A percentile compares a stretch with the other conserved stretches of the same genome.
Evolutionary conservation across 2,888 invertebrate genomes (phyloP).

Genomic region (Alentia gelatinosa): DNA sequence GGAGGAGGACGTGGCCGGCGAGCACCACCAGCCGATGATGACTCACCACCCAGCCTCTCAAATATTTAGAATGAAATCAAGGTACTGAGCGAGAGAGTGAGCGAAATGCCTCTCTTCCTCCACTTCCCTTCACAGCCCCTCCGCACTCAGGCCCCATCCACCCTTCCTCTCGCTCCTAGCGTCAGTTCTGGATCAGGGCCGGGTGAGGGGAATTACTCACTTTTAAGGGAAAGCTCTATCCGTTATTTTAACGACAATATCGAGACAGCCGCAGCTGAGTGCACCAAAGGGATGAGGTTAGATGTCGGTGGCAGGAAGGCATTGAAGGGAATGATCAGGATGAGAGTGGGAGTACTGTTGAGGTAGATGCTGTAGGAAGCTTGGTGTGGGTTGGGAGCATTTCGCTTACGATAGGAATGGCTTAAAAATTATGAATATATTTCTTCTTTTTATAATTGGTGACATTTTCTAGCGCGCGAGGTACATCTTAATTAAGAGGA

Average conservation of each 20-base stretch:
- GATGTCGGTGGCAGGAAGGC: not conserved
- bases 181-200: not conserved
- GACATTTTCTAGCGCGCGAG: too few species aligned
- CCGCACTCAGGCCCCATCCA: not conserved
- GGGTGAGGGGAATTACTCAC: too few species aligned
- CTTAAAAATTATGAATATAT: too few species aligned
- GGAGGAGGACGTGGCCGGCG: not conserved
- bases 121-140: not conserved
- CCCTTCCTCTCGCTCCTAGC: not conserved
- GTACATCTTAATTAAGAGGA: too few species aligned
- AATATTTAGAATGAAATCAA: conserved; percentile 54
- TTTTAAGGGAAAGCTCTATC: conserved; percentile 38
- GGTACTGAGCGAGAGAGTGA: not conserved
- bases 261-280: not conserved
- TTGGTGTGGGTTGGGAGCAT: too few species aligned
- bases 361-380: too few species aligned
- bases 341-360: too few species aligned
- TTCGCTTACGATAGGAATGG: too few species aligned
- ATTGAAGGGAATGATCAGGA: too few species aligned
- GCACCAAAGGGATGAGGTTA: not conserved
- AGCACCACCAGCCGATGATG: not conserved
- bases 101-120: not conserved
- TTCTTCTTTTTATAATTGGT: too few species aligned
- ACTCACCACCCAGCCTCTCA: conserved; percentile 33
- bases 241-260: conserved; percentile 15